These are phyloP conservation scores for Recurvirostra avosetta DNA, from an alignment of 2,113 vertebrate genomes.

Conservation along the genomic window DNA sequence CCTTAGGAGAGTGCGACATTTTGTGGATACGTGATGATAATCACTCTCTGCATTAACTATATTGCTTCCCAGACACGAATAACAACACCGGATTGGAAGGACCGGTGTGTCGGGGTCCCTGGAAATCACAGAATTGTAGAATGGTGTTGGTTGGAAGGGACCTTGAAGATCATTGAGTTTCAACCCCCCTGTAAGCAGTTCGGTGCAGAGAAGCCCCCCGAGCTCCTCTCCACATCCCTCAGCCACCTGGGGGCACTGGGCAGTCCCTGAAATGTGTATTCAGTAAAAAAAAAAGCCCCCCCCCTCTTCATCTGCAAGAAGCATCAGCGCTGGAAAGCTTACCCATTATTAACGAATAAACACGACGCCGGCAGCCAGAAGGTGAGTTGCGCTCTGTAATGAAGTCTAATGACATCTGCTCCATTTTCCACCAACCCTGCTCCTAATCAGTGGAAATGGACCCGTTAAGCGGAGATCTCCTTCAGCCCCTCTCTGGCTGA, in stretches of 20 bases:
- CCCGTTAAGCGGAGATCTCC: not conserved
- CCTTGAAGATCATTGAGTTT: too few relatives aligned
- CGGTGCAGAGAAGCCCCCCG: fast-evolving
- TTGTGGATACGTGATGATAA: not conserved
- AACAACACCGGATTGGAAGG: not conserved
- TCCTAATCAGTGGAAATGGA: not conserved
- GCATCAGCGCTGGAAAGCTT: not conserved
- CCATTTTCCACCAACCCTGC: not conserved
- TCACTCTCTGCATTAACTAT: fast-evolving
- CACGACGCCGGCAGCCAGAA: fast-evolving
- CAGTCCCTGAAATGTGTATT: not conserved
- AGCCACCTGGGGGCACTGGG: not conserved
- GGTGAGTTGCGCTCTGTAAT: not conserved
- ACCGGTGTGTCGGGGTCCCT: fast-evolving
- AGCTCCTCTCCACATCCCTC: not conserved
- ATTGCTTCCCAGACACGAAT: not conserved
- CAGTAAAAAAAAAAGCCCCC: not conserved
- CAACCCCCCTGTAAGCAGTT: not conserved
- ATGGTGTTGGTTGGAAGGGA: too few relatives aligned
- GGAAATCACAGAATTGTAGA: not conserved
- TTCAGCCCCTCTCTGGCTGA: not conserved
- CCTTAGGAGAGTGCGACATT: not conserved
- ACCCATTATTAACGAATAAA: not conserved
- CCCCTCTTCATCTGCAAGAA: not conserved
- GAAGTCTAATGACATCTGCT: not conserved